Conservation (phyloP, 2,797 vertebrate genomes). For the Geotrypetes seraphini region DNA sequence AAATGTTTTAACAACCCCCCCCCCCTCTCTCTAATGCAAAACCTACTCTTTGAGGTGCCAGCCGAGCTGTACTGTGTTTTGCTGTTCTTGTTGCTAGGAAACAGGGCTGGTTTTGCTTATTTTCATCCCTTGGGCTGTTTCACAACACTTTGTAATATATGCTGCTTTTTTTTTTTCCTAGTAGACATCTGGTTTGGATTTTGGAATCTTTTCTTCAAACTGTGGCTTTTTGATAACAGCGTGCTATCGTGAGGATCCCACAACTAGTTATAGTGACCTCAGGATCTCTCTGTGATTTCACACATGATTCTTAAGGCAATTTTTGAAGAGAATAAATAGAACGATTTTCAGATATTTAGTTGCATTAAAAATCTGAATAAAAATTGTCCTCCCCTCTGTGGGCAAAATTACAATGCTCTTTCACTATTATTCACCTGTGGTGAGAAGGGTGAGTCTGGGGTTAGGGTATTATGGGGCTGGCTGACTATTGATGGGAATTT, state of each 20-base stretch:
- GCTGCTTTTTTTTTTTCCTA: constrained; percentile 25
- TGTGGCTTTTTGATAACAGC: no score
- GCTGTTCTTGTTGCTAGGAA: constrained; percentile 77
- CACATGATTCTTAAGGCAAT: no score
- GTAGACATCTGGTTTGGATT: constrained; percentile 84
- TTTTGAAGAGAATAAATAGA: no score
- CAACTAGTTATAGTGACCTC: constrained; percentile 6
- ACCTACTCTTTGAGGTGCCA: constrained; percentile 59
- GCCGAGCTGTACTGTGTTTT: constrained; percentile 69
- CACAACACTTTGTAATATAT: constrained; percentile 66
- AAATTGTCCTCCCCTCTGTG: no score
- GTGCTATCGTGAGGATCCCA: constrained; percentile 42
- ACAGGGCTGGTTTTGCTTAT: constrained; percentile 90
- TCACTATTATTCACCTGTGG: no score
- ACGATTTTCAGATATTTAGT: no score
- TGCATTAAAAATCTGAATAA: no score
- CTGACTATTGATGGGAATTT: no score
- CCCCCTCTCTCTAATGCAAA: constrained; percentile 37
- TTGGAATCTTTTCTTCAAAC: constrained; percentile 56
- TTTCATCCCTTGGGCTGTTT: constrained; percentile 76
- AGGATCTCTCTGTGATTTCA: constrained; percentile 17
- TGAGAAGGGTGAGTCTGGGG: no score
- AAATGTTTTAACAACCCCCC: no score
- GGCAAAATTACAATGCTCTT: no score
- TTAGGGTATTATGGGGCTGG: no score